These are phyloP conservation scores for Alfaro cultratus DNA, from an alignment of 2,797 vertebrate genomes.

Conservation along the genomic window DNA sequence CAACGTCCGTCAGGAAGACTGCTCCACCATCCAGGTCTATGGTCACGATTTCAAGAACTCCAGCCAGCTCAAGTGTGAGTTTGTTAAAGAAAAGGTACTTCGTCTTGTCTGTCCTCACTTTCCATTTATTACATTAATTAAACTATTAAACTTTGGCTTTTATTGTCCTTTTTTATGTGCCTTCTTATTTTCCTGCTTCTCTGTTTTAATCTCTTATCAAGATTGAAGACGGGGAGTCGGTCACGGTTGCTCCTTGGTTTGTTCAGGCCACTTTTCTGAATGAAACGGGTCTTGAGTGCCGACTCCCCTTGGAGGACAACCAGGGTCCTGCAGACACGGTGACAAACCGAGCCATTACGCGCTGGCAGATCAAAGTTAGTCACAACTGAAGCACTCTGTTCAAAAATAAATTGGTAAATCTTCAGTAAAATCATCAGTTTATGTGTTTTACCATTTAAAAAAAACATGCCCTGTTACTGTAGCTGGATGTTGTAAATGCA, in stretches of 20 bases:
- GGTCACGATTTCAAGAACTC: constrained; percentile 87
- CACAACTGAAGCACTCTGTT: not conserved
- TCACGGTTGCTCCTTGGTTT: constrained; percentile 78
- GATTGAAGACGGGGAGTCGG: constrained; percentile 82
- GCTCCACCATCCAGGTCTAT: constrained; percentile 79
- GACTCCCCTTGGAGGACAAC: constrained; percentile 77
- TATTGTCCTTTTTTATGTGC: not conserved
- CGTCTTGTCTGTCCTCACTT: not conserved
- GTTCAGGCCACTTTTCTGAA: constrained; percentile 80
- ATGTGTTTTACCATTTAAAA: not conserved
- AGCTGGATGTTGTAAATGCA: not conserved
- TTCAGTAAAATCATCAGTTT: not conserved
- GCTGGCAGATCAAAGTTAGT: constrained; percentile 91
- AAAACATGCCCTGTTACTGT: not conserved
- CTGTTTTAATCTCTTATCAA: constrained; percentile 52
- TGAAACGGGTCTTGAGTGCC: constrained; percentile 81
- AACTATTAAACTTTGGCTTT: not conserved
- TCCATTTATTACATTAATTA: not conserved
- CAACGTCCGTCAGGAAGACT: constrained; percentile 81
- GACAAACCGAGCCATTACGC: constrained; percentile 77
- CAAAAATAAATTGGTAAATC: not conserved
- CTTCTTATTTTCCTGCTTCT: not conserved
- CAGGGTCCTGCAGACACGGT: constrained; percentile 44
- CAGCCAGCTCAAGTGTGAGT: constrained; percentile 88
- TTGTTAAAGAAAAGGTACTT: constrained; percentile 88